A percentile compares a stretch with the other conserved stretches of the same genome.
phyloP scores from a whole-genome alignment of 2,888 invertebrate genomes.

The Sepioteuthis lessoniana region DNA sequence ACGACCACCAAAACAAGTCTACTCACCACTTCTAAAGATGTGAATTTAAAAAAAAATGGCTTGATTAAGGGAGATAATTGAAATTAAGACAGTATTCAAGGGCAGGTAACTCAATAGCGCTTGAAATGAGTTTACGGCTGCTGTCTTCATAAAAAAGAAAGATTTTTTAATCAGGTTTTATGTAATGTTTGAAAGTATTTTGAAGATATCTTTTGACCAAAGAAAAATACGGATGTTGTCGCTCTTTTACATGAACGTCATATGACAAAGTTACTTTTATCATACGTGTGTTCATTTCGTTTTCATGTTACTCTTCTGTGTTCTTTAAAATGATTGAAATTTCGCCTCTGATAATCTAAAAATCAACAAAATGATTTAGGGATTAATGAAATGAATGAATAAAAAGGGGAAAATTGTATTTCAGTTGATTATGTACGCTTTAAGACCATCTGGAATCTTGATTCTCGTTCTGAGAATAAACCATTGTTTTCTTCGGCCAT shows the following conservation, averaged over 20 bases:
- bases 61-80: background rate
- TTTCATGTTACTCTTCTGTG: background rate
- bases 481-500: background rate
- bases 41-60: background rate
- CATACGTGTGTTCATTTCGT: background rate
- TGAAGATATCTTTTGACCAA: no score
- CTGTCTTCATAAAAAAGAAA: no score
- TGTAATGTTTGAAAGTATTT: no score
- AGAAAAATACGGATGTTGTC: background rate
- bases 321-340: background rate
- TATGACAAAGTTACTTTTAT: background rate
- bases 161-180: no score
- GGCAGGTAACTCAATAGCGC: background rate
- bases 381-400: background rate
- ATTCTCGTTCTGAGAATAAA: background rate
- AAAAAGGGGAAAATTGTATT: background rate
- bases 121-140: no score
- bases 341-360: background rate
- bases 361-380: background rate
- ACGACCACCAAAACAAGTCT: background rate
- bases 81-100: background rate
- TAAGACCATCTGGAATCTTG: background rate
- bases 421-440: background rate
- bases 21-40: background rate
- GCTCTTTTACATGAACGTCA: background rate